Percentiles rank a stretch among this genome's conserved stretches.
Evolutionary conservation across 1,140 invertebrate genomes (phyloP).

Genomic region (Aphelinus certus): DNA sequence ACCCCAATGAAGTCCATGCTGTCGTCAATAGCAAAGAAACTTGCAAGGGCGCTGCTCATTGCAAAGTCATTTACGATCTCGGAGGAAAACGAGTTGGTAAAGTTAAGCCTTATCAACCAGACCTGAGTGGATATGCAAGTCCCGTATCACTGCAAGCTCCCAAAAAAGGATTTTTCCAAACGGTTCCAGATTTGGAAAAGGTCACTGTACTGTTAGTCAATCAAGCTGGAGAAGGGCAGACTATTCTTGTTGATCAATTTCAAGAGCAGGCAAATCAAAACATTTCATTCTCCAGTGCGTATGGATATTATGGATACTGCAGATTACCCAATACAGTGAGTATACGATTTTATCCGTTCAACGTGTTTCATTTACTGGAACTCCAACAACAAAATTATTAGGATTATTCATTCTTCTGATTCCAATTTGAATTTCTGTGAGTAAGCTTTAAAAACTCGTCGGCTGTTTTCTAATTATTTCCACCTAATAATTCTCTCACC

Average conservation of each 20-base stretch:
- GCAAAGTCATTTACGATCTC: background rate
- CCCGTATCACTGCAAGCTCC: background rate
- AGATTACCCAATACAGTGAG: background rate
- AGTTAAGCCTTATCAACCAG: background rate
- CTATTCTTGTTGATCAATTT: background rate
- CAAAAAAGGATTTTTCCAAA: background rate
- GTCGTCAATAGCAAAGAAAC: slow-evolving; percentile 1
- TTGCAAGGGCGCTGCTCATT: background rate
- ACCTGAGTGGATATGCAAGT: background rate
- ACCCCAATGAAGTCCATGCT: background rate
- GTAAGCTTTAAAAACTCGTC: too few species aligned
- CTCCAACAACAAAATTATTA: too few species aligned
- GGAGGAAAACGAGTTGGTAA: slow-evolving; percentile 10
- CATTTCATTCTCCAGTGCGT: background rate
- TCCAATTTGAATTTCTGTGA: too few species aligned
- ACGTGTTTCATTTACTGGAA: too few species aligned
- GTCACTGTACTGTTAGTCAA: background rate
- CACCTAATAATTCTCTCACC: background rate
- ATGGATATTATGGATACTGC: slow-evolving; percentile 1
- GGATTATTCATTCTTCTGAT: too few species aligned
- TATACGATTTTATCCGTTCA: too few species aligned
- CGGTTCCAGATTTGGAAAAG: background rate
- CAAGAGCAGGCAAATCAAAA: background rate
- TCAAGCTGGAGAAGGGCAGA: background rate
- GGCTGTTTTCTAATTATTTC: too few species aligned